Evolutionary conservation across 2,113 vertebrate species (phyloP).

Genomic region (Genyomyrus donnyi): DNA sequence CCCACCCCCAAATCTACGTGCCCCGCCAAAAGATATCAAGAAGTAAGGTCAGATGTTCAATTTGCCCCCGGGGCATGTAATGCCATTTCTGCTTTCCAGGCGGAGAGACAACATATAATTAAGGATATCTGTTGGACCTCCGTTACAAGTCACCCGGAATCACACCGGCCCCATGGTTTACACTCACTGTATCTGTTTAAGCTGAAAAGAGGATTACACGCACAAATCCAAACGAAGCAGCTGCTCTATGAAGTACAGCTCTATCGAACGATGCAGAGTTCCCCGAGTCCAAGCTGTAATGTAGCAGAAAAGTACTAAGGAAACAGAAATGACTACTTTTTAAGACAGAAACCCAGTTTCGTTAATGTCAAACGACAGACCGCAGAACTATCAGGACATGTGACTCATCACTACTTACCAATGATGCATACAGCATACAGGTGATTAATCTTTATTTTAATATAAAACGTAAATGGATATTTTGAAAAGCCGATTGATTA

Average conservation of each 20-base stretch:
- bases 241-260: constrained; percentile 14
- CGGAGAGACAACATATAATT: constrained; percentile 13
- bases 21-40: not conserved
- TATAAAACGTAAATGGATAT: not conserved
- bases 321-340: not conserved
- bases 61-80: not conserved
- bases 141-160: constrained; percentile 26
- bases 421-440: not conserved
- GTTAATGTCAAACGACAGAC: not conserved
- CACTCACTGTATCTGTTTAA: constrained; percentile 42
- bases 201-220: constrained; percentile 51
- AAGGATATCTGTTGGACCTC: not conserved
- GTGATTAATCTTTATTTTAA: not conserved
- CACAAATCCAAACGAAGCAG: constrained; percentile 41
- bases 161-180: constrained; percentile 28
- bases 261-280: constrained; percentile 20
- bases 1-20: not conserved
- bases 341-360: not conserved
- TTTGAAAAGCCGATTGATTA: not conserved
- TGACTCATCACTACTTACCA: not conserved
- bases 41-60: not conserved
- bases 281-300: constrained; percentile 26
- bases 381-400: not conserved
- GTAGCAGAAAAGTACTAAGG: not conserved
- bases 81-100: not conserved